These are phyloP conservation scores for Leptinotarsa tumamoca DNA, from an alignment of 2,888 invertebrate genomes.

Conservation along the genomic window DNA sequence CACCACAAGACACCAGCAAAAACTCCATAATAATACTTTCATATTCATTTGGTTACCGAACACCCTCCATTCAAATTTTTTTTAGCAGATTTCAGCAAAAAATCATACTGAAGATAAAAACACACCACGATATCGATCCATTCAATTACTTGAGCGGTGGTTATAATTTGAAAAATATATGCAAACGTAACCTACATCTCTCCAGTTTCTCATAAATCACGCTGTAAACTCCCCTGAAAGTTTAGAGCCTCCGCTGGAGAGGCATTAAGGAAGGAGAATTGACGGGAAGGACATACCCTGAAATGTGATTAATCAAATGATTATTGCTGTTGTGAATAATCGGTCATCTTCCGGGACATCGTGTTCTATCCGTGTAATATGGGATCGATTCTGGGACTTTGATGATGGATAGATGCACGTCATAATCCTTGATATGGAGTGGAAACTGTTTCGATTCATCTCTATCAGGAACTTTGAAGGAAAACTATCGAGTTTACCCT, in stretches of 20 bases:
- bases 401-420: constrained; percentile 29
- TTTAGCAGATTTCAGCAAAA: too few species aligned
- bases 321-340: constrained; percentile 54
- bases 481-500: neutral
- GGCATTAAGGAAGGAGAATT: constrained; percentile 31
- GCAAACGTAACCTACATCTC: constrained; percentile 11
- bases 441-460: constrained; percentile 7
- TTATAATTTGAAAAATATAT: neutral
- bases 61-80: too few species aligned
- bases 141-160: neutral
- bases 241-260: neutral
- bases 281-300: constrained; percentile 30
- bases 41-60: too few species aligned
- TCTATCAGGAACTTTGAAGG: neutral
- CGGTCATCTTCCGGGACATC: constrained; percentile 45
- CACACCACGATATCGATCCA: neutral
- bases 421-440: constrained; percentile 7
- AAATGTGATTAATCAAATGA: constrained; percentile 49
- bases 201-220: constrained; percentile 9
- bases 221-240: constrained; percentile 3
- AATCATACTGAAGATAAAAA: too few species aligned
- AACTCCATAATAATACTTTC: too few species aligned
- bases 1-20: too few species aligned
- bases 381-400: constrained; percentile 35
- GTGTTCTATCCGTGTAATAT: constrained; percentile 37